Evolutionary conservation across 2,888 invertebrate species (phyloP), one percentile per base, ranked within the genome.

Genomic region (Cryptocephalus primarius): DNA sequence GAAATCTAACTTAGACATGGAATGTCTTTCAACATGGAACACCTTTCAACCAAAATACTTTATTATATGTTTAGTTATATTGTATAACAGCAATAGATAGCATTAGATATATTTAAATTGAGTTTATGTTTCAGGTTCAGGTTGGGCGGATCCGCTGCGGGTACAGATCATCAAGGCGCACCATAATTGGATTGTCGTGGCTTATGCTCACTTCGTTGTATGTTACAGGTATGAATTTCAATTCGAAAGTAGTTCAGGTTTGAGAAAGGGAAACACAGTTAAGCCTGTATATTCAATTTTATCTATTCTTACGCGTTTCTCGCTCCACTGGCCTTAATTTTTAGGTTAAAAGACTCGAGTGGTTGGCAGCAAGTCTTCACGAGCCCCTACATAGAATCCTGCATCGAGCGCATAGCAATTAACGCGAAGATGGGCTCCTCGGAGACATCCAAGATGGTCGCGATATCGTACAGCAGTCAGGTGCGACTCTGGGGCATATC

Each of bases 121-220:
- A 6, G 22, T 2, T 43, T 45, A 48, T 56, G 51, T 75, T 75
- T 51, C 68, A 83, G 82, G 75, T 59, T 80, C 78, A 50, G 74
- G 77, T 41, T 90, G 89, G 87, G 79, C 85, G 8, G 91, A 92
- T 67, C 90, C 88, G 39, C 69, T 90, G 62, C 77, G 91, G 60
- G 93, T 94, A 36, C 88, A 91, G 72, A 88, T 92, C 43, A 89
- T 95, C 57, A 89, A 91, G 67, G 95, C 95, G 4, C 95, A 97
- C 72, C 94, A 96, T 69, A 96, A 95, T 68, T 96, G 95, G 90
- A 89, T 99, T 53, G 92, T 90, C 14, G 93, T 94, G 14, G 95
- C 94, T 1, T 96, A 95, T 69, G 87, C 92, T 47, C 92, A 96
- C 72, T 94, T 92, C 72, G 89, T 96, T 14, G 88, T 90, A 48